Evolutionary conservation across 2,113 vertebrate species (phyloP).

Genomic region (Stegostoma tigrinum): DNA sequence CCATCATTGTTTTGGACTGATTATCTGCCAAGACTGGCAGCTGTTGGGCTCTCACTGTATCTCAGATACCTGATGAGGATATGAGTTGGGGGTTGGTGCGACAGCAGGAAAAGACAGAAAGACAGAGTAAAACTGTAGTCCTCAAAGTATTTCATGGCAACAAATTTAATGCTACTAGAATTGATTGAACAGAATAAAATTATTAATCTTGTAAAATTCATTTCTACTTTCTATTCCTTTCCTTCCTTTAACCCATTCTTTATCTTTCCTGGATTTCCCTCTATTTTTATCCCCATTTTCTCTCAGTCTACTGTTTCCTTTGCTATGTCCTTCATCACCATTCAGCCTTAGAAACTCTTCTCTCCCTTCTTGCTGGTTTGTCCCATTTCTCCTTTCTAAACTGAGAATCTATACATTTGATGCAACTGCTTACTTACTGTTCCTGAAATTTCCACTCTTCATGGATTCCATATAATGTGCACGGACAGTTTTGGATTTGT

Average conservation of each 20-base stretch:
- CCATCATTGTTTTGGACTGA: not conserved
- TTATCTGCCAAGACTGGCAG: conserved; percentile 12
- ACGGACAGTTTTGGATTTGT: not conserved
- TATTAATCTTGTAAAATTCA: not conserved
- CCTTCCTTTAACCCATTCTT: not conserved
- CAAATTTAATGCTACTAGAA: not conserved
- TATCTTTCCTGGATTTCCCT: not conserved
- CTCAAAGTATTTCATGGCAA: not conserved
- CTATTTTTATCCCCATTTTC: not conserved
- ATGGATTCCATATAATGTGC: not conserved
- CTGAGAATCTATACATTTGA: not conserved
- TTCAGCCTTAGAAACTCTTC: not conserved
- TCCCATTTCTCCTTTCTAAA: not conserved
- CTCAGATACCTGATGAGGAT: not conserved
- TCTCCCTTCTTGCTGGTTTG: not conserved
- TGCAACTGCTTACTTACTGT: not conserved
- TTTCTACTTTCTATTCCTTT: not conserved
- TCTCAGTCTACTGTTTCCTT: not conserved
- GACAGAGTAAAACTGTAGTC: not conserved
- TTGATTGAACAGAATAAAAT: not conserved
- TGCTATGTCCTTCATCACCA: not conserved
- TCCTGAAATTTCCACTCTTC: not conserved
- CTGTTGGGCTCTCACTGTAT: conserved; percentile 18
- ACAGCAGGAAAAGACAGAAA: not conserved
- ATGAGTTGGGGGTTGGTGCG: too few relatives aligned